Evolutionary conservation across 2,797 vertebrate genomes (phyloP), one percentile per base, ranked within the genome.

Genomic region (Siniperca scherzeri): DNA sequence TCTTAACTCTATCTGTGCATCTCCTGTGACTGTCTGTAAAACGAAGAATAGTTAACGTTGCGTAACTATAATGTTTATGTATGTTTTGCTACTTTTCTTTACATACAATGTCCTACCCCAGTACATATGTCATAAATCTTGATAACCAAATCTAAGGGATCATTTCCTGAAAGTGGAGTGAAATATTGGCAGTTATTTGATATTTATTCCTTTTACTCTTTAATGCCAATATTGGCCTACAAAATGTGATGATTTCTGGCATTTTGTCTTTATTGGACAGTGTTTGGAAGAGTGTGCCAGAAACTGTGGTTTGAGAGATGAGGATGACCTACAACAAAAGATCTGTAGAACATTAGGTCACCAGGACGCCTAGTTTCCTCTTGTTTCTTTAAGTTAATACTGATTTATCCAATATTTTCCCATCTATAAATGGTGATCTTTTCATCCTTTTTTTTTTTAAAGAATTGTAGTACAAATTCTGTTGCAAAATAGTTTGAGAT

Each of bases 301-400:
- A 44, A 22, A 22, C 21, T 8, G 12, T 42, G 52, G 10, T 4
- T 40, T 19, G 38, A 57, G 53, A 42, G 25, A 71, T 3, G 2
- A 44, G 40, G 17, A 44, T 57, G 3, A 70, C 16, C 9, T 69
- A 7, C 30, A n/a, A n/a, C 30, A 52, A n/a, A 38, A 46, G 3
- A 2, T 66, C 27, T 53, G 25, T 67, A 27, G 27, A 16, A 5
- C 38, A 14, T 1, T n/a, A 11, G 1, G n/a, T 64, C 7, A 65
- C 8, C 40, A 44, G 62, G 22, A 40, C 0, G 5, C 3, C 13
- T 3, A 16, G 7, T 16, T n/a, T 40, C 9, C n/a, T n/a, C n/a
- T n/a, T n/a, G n/a, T n/a, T n/a, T n/a, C n/a, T 38, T 38, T 6
- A 38, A 5, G 1, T 0, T 6, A 3, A 33, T 33, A n/a, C 16